phyloP scores from a whole-genome alignment of 2,888 invertebrate genomes.

The Limnephilus marmoratus region DNA sequence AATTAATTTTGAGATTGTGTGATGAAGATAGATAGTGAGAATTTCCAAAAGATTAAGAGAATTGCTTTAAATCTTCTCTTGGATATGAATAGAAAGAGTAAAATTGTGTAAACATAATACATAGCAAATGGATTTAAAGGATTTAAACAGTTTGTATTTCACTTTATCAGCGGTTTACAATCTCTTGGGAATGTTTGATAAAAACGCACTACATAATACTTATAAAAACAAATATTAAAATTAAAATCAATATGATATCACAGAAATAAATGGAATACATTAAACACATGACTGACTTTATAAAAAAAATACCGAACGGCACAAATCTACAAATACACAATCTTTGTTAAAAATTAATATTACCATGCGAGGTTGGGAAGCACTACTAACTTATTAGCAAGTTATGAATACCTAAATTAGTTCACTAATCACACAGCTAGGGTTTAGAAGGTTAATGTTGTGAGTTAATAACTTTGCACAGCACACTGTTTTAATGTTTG shows the following conservation, averaged over 20 bases:
- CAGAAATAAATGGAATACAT: constrained; percentile 28
- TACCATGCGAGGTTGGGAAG: constrained; percentile 12
- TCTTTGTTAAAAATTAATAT: not conserved
- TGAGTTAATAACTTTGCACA: constrained; percentile 34
- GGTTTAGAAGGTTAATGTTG: constrained; percentile 19
- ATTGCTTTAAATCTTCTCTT: not conserved
- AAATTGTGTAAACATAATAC: not conserved
- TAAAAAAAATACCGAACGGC: not conserved
- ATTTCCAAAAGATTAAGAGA: not conserved
- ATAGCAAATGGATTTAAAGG: not conserved
- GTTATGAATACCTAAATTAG: not conserved
- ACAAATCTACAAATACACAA: not conserved
- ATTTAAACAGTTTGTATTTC: not conserved
- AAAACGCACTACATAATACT: not conserved
- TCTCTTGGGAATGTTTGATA: constrained; percentile 6
- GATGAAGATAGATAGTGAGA: not conserved
- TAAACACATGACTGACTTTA: not conserved
- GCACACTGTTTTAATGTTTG: constrained; percentile 38
- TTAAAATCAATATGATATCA: constrained; percentile 24
- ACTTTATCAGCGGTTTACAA: not conserved
- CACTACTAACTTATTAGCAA: not conserved
- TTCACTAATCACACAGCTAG: not conserved
- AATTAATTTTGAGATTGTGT: not conserved
- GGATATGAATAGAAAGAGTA: not conserved
- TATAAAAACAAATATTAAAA: not conserved